These are phyloP conservation scores for Glyptemys insculpta DNA, from an alignment of 2,797 vertebrate genomes.

Conservation along the genomic window DNA sequence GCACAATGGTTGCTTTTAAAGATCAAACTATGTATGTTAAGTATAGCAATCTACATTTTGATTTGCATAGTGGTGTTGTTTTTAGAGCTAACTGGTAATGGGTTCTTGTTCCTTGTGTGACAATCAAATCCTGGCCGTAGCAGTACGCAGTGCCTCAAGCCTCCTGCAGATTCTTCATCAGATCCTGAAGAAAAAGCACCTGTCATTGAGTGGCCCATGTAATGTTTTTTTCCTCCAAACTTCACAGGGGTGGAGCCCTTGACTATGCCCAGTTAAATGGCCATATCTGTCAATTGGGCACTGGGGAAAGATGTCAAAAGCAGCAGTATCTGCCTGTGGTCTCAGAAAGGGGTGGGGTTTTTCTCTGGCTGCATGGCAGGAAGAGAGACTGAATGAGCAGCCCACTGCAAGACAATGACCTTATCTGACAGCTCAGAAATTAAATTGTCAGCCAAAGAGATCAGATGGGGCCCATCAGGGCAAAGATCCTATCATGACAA, in stretches of 20 bases:
- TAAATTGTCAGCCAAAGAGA: not conserved
- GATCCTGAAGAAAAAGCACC: not conserved
- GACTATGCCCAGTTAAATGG: not conserved
- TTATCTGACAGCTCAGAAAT: not conserved
- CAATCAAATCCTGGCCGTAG: not conserved
- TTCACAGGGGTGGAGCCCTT: not conserved
- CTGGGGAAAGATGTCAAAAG: slow-evolving; percentile 9
- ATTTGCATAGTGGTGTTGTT: not conserved
- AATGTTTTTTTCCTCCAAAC: not conserved
- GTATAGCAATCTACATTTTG: not conserved
- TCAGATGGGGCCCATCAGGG: not conserved
- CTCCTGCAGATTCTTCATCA: not conserved
- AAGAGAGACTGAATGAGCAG: not conserved
- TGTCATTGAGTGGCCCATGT: not conserved
- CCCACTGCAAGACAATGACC: not conserved
- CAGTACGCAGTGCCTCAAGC: not conserved
- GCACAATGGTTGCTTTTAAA: not conserved
- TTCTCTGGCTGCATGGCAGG: not conserved
- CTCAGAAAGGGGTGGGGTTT: not conserved
- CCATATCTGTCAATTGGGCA: not conserved
- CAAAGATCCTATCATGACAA: not conserved
- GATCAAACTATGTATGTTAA: not conserved
- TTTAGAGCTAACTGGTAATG: not conserved
- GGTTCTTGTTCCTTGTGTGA: not conserved
- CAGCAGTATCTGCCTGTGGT: not conserved